Base-by-base conservation (phyloP, 1,140 invertebrate species). In the Zaprionus capensis region DNA sequence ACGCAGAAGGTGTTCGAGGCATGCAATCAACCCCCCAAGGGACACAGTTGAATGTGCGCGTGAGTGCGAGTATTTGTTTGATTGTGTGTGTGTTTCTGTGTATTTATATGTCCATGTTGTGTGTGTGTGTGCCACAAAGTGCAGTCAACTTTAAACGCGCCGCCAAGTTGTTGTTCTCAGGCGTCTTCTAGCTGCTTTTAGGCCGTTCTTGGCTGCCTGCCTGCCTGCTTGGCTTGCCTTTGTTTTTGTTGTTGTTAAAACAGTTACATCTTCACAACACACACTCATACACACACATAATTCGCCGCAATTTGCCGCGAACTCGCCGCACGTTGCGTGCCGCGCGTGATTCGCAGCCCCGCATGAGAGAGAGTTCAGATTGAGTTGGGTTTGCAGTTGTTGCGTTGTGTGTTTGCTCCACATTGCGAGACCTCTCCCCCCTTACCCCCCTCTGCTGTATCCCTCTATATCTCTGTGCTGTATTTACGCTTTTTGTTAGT, bases 401-500 rank as follows among this genome's bases (percentile, higher is more conserved):
- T 65, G 53, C 53, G 46, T 46, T 46, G 14, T 17, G 14, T 20
- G 11, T 51, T 51, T 51, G 46, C 46, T 51, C 46, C 20, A 51
- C 20, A 51, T 51, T 24, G 31, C 9, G 7, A 34, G 31, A 34
- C 31, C 31, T 34, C 31, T 3, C 41, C 41, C n/a, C 12, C 38
- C 9, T 34, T 34, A 0, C 38, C 15, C 14, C 7, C 38, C 38
- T 26, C 28, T 44, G 44, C 63, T 49, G 24, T 41, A 2, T 4
- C 14, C 15, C 5, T 15, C 5, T 15, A 5, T 17, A 7, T 6
- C n/a, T 3, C 41, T 17, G n/a, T 20, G n/a, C 41, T 9, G 15
- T 17, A 7, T 22, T 7, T 79, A 55, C 67, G 70, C 51, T 41
- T 79, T 80, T 81, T 81, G 79, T 72, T 82, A 55, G 80, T 69